These are phyloP conservation scores for Cololabis saira DNA, from an alignment of 2,113 vertebrate genomes.

Conservation along the genomic window DNA sequence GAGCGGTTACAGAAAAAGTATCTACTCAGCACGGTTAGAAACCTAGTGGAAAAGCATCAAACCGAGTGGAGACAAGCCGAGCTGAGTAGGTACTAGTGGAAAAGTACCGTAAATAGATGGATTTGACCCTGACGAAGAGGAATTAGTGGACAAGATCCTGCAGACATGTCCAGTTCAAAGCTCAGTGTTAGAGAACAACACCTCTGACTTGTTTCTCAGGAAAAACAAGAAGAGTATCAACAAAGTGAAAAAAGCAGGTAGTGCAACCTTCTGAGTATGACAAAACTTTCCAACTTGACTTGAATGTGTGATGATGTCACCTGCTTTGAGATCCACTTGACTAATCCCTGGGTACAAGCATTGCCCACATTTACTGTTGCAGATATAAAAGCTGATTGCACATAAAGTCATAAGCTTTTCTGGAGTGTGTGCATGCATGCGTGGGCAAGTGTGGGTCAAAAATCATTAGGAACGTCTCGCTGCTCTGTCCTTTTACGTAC, in stretches of 20 bases:
- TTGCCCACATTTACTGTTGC: slow-evolving; percentile 68
- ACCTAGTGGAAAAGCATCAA: too few species aligned
- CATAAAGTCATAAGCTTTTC: slow-evolving; percentile 66
- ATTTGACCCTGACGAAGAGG: slow-evolving; percentile 31
- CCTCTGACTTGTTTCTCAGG: slow-evolving; percentile 20
- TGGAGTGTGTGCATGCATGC: slow-evolving; percentile 29
- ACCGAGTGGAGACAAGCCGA: too few species aligned
- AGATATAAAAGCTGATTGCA: slow-evolving; percentile 78
- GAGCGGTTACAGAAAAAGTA: too few species aligned
- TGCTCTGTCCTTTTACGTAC: slow-evolving; percentile 56
- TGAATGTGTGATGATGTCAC: slow-evolving; percentile 72
- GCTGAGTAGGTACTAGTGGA: too few species aligned
- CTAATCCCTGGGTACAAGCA: slow-evolving; percentile 76
- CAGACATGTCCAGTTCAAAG: slow-evolving; percentile 15
- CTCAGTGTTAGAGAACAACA: slow-evolving; percentile 4
- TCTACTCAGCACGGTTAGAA: too few species aligned
- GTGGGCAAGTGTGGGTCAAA: slow-evolving; percentile 52
- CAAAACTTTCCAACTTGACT: slow-evolving; percentile 50
- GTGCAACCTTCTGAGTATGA: slow-evolving; percentile 25
- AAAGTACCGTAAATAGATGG: slow-evolving; percentile 36
- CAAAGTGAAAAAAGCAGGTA: slow-evolving; percentile 38
- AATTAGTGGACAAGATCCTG: slow-evolving; percentile 49
- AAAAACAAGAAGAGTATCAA: slow-evolving; percentile 23
- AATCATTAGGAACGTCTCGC: slow-evolving; percentile 67
- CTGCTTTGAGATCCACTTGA: slow-evolving; percentile 64